Conservation (phyloP, 2,888 invertebrate genomes). For the Hipparchia semele region DNA sequence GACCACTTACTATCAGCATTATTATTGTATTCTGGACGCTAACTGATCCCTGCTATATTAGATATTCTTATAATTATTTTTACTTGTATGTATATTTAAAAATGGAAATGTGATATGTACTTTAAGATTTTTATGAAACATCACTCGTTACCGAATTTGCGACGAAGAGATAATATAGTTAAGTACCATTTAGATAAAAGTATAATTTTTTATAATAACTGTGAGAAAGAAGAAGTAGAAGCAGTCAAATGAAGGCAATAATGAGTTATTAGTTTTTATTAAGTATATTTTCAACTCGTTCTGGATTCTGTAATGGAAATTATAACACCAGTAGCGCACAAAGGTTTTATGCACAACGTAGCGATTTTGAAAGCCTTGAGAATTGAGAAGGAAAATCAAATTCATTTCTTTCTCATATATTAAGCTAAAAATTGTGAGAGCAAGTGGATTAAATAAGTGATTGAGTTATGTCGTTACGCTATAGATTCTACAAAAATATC, state of each 20-base stretch:
- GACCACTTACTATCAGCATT: not conserved
- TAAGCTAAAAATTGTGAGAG: too few relatives aligned
- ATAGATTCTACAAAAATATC: too few relatives aligned
- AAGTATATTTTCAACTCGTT: not conserved
- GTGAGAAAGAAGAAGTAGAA: not conserved
- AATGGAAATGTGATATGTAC: conserved; percentile 14
- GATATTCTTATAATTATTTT: not conserved
- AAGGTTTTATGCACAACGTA: too few relatives aligned
- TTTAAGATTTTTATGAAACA: not conserved
- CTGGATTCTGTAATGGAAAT: not conserved
- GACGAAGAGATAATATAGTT: not conserved
- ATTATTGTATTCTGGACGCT: not conserved
- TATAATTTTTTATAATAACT: not conserved
- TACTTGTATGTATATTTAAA: not conserved
- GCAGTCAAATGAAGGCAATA: not conserved
- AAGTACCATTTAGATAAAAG: too few relatives aligned
- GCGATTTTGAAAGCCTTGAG: too few relatives aligned
- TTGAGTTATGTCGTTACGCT: too few relatives aligned
- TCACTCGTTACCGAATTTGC: conserved; percentile 6
- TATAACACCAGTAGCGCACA: not conserved
- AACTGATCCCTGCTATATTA: not conserved
- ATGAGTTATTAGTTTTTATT: not conserved
- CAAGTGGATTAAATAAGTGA: too few relatives aligned
- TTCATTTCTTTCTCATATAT: too few relatives aligned
- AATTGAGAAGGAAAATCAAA: too few relatives aligned